These are phyloP conservation scores for Okamejei kenojei DNA, from an alignment of 2,797 vertebrate genomes.

Conservation along the genomic window DNA sequence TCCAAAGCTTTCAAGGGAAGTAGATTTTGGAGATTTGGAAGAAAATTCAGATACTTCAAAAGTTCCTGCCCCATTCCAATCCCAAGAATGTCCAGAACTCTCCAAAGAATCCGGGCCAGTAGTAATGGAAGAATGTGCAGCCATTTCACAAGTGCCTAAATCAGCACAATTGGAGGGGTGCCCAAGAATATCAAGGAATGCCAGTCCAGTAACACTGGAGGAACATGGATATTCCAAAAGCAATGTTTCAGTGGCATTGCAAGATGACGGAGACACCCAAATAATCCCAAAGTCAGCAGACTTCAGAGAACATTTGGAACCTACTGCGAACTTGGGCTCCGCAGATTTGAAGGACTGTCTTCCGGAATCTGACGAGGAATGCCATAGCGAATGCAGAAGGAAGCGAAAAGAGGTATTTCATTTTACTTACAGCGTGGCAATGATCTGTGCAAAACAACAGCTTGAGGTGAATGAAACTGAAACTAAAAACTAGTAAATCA, in stretches of 20 bases:
- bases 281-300: too few relatives aligned
- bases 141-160: not conserved
- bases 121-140: not conserved
- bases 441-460: not conserved
- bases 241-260: not conserved
- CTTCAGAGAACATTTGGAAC: not conserved
- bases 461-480: not conserved
- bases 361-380: not conserved
- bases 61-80: too few relatives aligned
- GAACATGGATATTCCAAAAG: constrained; percentile 4
- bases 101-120: not conserved
- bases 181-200: not conserved
- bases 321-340: not conserved
- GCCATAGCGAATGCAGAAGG: not conserved
- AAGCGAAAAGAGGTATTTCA: constrained; percentile 33
- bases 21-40: not conserved
- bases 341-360: not conserved
- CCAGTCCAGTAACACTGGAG: not conserved
- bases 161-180: not conserved
- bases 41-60: not conserved
- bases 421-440: not conserved
- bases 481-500: not conserved
- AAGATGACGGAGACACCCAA: not conserved
- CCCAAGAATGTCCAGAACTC: not conserved
- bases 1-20: constrained; percentile 1